Percentiles rank a stretch among this genome's conserved stretches.
Conservation (phyloP, 2,113 vertebrate genomes). For the Neogale vison region DNA sequence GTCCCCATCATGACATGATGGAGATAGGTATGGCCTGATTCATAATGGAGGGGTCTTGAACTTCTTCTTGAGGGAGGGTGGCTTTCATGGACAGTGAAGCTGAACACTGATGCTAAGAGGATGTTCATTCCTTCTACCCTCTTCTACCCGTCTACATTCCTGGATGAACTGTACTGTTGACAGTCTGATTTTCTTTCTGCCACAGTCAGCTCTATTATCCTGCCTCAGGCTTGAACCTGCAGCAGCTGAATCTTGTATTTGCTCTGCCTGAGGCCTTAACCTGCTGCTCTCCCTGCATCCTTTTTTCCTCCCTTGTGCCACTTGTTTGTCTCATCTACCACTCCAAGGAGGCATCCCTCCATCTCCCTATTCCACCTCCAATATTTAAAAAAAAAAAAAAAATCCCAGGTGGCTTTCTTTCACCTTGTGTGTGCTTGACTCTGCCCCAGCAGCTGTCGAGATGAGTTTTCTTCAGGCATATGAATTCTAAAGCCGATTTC, state of each 20-base stretch:
- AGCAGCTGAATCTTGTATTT: conserved; percentile 71
- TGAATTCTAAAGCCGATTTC: conserved; percentile 66
- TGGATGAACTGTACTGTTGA: conserved; percentile 37
- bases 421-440: background rate
- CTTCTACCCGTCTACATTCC: accelerated
- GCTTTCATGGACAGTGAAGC: background rate
- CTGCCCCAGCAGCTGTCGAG: conserved; percentile 34
- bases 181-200: conserved; percentile 73
- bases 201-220: conserved; percentile 69
- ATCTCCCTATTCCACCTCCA: background rate
- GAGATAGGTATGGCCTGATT: background rate
- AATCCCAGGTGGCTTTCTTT: conserved; percentile 38
- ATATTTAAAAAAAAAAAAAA: conserved; percentile 22
- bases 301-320: conserved; percentile 75
- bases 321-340: conserved; percentile 72
- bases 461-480: conserved; percentile 2
- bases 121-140: accelerated
- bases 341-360: background rate
- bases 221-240: conserved; percentile 77
- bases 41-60: background rate
- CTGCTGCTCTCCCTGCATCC: conserved; percentile 76
- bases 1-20: background rate
- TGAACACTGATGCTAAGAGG: background rate
- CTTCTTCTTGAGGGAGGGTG: background rate
- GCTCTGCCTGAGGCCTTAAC: conserved; percentile 78